phyloP scores from a whole-genome alignment of 2,888 invertebrate species.

The Epinotia ramella region DNA sequence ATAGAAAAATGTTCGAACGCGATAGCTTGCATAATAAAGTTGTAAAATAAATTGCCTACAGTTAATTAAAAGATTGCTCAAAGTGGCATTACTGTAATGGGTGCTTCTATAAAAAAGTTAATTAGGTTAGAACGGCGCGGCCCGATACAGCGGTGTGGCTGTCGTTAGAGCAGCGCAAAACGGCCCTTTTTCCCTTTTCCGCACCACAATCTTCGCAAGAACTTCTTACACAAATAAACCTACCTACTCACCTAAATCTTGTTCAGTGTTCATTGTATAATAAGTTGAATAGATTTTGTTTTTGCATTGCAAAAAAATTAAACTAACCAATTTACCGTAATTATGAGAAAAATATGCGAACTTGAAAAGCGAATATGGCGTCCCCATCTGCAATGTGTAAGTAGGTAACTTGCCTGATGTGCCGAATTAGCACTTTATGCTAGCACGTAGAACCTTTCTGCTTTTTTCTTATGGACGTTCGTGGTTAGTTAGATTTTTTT shows the following conservation, averaged over 20 bases:
- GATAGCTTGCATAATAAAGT: slow-evolving; percentile 35
- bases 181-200: slow-evolving; percentile 47
- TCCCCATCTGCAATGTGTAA: no score
- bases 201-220: slow-evolving; percentile 26
- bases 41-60: slow-evolving; percentile 41
- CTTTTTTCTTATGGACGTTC: no score
- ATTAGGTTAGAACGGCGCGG: slow-evolving; percentile 49
- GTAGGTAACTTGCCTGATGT: no score
- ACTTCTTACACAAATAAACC: slow-evolving; percentile 27
- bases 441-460: no score
- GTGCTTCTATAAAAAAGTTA: slow-evolving; percentile 49
- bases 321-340: no score
- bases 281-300: no score
- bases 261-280: background rate
- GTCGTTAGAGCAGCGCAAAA: slow-evolving; percentile 45
- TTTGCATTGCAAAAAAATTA: no score
- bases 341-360: no score
- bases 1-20: slow-evolving; percentile 25
- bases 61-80: slow-evolving; percentile 49
- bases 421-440: no score
- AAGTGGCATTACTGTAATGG: slow-evolving; percentile 46
- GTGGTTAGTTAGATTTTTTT: no score
- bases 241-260: slow-evolving; percentile 9
- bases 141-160: slow-evolving; percentile 40
- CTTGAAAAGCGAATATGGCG: no score